Base-by-base conservation (phyloP, 2,888 invertebrate genomes). In the Zeuzera pyrina region DNA sequence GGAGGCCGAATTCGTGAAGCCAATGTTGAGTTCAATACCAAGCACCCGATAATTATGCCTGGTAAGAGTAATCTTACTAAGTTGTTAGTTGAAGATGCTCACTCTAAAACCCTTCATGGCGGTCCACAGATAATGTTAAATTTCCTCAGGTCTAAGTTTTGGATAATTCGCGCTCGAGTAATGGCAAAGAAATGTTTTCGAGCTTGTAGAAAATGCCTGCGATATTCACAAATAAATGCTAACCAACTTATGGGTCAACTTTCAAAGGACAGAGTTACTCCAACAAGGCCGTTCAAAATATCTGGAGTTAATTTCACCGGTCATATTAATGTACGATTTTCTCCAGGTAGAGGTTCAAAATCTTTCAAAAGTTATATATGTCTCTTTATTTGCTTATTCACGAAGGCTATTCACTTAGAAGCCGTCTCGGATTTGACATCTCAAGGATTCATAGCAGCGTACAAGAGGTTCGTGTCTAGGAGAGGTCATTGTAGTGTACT, bases 1-100 rank as follows among this genome's bases (percentile, higher is more conserved):
- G 22, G 35, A 6, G 38, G 38, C 1, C 27, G 38, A 5, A 15
- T 38, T 4, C 1, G 11, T 2, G n/a, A 33, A 7, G 15, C 33
- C 2, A 8, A 25, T 6, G 16, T 30, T 21, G 29, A 12, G 11
- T 27, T 34, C 6, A 27, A 34, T 14, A 29, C 16, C 2, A 41
- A 38, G 31, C 35, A 45, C 23, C 43, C 36, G 7, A 37, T 43
- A 2, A 30, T 45, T 5, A 10, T 45, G 3, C 35, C 39, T 4
- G n/a, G 13, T 14, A 33, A 38, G 2, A 21, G 25, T 5, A 29
- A 34, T 14, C 24, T 45, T 10, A 39, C 38, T 2, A 12, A 21
- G 6, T 29, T 45, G 8, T 4, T 45, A 11, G 26, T 42, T 8
- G 22, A 13, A 8, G 40, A 42, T 12, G 40, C 38, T n/a, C 44